Conservation (phyloP, 2,113 vertebrate species). For the Rhea pennata region DNA sequence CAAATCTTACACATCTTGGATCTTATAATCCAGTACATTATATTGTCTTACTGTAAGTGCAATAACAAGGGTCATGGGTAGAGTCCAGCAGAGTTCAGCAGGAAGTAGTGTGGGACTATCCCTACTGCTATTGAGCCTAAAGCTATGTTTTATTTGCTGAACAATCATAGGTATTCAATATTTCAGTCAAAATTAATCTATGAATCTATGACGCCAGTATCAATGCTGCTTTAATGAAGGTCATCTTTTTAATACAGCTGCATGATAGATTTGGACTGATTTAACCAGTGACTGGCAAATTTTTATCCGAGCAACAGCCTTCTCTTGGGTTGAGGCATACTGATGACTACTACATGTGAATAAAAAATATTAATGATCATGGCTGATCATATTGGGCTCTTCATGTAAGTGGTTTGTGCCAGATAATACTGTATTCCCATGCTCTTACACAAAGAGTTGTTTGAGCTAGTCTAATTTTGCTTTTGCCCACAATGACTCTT, state of each 20-base stretch:
- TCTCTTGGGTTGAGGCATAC: background rate
- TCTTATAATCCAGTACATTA: background rate
- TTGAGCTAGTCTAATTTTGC: background rate
- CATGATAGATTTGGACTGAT: background rate
- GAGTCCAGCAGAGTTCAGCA: background rate
- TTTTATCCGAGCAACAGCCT: background rate
- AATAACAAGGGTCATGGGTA: background rate
- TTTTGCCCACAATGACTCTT: background rate
- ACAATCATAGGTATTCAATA: background rate
- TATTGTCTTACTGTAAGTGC: background rate
- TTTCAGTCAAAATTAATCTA: background rate
- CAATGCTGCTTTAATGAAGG: background rate
- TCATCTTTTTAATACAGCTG: background rate
- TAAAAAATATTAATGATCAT: background rate
- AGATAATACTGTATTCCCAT: background rate
- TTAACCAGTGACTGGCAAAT: background rate
- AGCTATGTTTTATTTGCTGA: background rate
- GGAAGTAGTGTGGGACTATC: background rate
- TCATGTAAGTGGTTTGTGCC: background rate
- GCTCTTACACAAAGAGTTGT: background rate
- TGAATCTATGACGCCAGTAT: background rate
- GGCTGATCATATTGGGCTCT: background rate
- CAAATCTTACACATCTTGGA: background rate
- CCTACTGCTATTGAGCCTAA: background rate
- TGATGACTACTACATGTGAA: background rate